A percentile compares a stretch with the other conserved stretches of the same genome.
Conservation (phyloP, 2,888 invertebrate species). For the Agrotis segetum region DNA sequence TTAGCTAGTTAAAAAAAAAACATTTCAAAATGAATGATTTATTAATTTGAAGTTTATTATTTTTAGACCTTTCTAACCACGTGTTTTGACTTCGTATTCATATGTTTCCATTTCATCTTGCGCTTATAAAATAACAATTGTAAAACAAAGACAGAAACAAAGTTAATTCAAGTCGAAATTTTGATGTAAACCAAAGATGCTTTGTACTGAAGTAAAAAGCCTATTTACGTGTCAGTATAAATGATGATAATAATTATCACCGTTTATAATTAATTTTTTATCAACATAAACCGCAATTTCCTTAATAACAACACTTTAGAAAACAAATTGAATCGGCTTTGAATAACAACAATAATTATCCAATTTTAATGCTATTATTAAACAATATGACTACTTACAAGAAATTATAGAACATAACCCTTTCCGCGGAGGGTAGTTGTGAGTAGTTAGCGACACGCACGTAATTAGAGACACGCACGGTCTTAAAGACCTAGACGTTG, state of each 20-base stretch:
- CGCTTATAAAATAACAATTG: no score
- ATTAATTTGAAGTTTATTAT: no score
- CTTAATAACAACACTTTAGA: not conserved
- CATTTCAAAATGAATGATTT: no score
- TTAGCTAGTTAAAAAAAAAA: no score
- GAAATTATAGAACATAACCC: slow-evolving; percentile 53
- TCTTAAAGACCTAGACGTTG: slow-evolving; percentile 26
- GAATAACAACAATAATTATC: slow-evolving; percentile 27
- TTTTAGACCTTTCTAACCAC: no score
- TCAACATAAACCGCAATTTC: not conserved
- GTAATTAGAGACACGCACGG: slow-evolving; percentile 66
- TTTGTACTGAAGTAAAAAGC: no score
- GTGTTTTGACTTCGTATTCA: no score
- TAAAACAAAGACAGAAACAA: no score
- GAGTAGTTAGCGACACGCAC: slow-evolving; percentile 69
- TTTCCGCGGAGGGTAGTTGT: slow-evolving; percentile 55
- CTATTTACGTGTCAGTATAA: no score
- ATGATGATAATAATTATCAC: not conserved
- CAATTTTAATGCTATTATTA: slow-evolving; percentile 46
- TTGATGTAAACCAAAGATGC: no score
- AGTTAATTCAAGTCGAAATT: no score
- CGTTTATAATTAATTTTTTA: not conserved
- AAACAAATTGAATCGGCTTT: slow-evolving; percentile 34
- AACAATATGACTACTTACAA: slow-evolving; percentile 52
- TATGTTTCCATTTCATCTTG: no score